These are phyloP conservation scores for Sceloporus undulatus DNA, from an alignment of 2,113 vertebrate species.

Conservation along the genomic window DNA sequence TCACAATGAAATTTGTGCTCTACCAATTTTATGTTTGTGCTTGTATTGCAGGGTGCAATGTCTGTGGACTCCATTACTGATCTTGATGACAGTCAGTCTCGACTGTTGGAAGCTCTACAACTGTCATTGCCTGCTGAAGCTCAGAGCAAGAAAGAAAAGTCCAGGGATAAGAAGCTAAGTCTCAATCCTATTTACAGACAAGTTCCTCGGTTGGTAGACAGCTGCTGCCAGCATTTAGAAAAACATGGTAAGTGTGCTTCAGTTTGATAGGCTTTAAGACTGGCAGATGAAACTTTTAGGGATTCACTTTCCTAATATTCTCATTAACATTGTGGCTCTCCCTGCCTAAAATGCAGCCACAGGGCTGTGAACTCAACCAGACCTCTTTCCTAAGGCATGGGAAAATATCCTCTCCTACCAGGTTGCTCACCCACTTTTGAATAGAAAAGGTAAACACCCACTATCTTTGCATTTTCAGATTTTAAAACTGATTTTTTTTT, in stretches of 20 bases:
- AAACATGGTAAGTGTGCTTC: slow-evolving; percentile 86
- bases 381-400: background rate
- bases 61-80: slow-evolving; percentile 99
- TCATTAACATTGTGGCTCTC: background rate
- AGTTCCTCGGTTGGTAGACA: slow-evolving; percentile 94
- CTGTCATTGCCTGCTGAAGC: slow-evolving; percentile 93
- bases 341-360: background rate
- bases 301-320: background rate
- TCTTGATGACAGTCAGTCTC: slow-evolving; percentile 95
- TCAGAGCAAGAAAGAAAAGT: slow-evolving; percentile 91
- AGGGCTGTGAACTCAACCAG: no score
- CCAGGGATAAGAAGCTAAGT: slow-evolving; percentile 92
- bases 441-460: background rate
- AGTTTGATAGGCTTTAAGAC: slow-evolving; percentile 27
- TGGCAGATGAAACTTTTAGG: background rate
- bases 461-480: background rate
- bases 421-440: background rate
- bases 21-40: background rate
- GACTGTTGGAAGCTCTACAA: slow-evolving; percentile 95
- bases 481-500: background rate
- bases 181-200: slow-evolving; percentile 97
- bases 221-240: slow-evolving; percentile 97
- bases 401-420: no score
- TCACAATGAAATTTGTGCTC: background rate
- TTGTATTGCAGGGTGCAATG: slow-evolving; percentile 89